Evolutionary conservation across 1,140 invertebrate species (phyloP), one percentile per base, ranked within the genome.

Genomic region (Paralvinella palmiformis): DNA sequence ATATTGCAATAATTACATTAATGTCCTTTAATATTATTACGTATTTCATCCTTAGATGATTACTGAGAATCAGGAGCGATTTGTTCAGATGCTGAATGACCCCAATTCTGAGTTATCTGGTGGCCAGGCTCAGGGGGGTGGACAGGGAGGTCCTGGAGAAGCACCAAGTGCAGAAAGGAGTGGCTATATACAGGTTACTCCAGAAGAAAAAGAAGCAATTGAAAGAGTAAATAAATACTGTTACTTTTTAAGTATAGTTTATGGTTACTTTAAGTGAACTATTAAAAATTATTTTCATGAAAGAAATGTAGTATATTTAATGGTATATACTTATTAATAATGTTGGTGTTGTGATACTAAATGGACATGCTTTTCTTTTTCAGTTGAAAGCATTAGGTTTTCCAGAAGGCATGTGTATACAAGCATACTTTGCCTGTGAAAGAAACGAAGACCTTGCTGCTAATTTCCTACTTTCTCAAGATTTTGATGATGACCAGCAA

Each of bases 341-440:
- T 17, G 27, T 48, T 15, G 27, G 6, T 5, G 5, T 13, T 52
- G 15, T 52, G 48, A 22, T 3, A 20, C 27, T 48, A 20, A 48
- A 10, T 52, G 31, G 2, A 10, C 10, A 27, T 52, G 48, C 48
- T 7, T 52, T 52, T 29, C 2, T 5, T 48, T 83, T 84, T 61
- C 27, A 57, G 55, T 62, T 98, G 78, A 97, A 96, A 85, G 92
- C 92, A 1, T 83, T 98, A 66, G 96, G 96, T 62, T 99, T 99
- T 81, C 91, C 94, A 6, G 96, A 99, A 83, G 89, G 94, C 77
- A 86, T 98, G 81, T 95, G 96, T 50, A 86, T 99, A 69, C 94
- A 98, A 85, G 96, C 96, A 36, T 98, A 98, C 76, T 98, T 98
- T 84, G 95, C 95, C n/a, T 98, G 96, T 85, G 95, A 98, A 82